A percentile compares a stretch with the other conserved stretches of the same genome.
Conservation (phyloP, 2,113 vertebrate genomes). For the Pongo abelii region DNA sequence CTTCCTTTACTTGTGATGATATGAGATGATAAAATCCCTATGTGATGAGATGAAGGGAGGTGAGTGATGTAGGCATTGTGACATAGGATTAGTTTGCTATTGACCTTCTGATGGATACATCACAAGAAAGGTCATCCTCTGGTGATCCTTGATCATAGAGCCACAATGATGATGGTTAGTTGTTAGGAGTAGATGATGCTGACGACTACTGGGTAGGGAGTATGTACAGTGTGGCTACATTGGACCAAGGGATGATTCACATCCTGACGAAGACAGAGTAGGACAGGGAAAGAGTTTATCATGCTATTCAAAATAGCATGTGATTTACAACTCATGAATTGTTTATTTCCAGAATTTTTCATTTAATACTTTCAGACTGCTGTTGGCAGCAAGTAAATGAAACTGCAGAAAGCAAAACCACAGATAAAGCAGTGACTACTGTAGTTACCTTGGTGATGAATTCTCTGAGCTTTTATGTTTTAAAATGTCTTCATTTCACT, state of each 20-base stretch:
- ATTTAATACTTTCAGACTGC: not conserved
- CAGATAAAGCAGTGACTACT: not conserved
- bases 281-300: not conserved
- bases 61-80: not conserved
- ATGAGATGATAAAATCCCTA: not conserved
- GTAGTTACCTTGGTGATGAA: not conserved
- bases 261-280: not conserved
- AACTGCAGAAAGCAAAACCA: not conserved
- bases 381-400: not conserved
- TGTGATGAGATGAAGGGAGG: not conserved
- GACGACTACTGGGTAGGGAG: not conserved
- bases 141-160: not conserved
- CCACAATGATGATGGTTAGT: not conserved
- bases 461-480: not conserved
- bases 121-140: not conserved
- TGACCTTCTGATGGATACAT: not conserved
- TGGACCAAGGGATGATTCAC: not conserved
- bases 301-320: not conserved
- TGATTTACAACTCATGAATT: not conserved
- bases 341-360: not conserved
- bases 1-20: not conserved
- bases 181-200: not conserved
- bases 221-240: not conserved
- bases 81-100: not conserved
- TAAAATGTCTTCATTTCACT: not conserved